Base-by-base conservation (phyloP, 2,888 invertebrate genomes). In the Thysanoteuthis rhombus region DNA sequence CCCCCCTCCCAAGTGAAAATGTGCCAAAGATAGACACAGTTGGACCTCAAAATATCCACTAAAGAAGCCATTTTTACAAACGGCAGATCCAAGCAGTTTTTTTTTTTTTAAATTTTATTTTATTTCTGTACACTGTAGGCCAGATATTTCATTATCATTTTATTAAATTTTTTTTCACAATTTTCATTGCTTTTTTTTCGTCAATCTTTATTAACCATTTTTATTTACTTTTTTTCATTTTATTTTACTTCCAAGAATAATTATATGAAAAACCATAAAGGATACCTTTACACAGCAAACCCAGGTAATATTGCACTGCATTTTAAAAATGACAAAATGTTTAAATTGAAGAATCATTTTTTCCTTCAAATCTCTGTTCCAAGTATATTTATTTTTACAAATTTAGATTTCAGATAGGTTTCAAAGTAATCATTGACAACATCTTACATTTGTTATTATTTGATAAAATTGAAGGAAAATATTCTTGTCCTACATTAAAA, bases 301-400 rank as follows among this genome's bases (percentile, higher is more conserved):
- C n/a, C 75, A 75, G n/a, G 36, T 36, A 75, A 75, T 75, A 75
- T 75, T 75, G 36, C 75, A 75, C 75, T 75, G 75, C 75, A 75
- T 75, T 75, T 75, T n/a, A 75, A n/a, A 75, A 75, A 75, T 75
- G 75, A 75, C n/a, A 75, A 75, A 75, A 36, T 75, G 75, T 75
- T n/a, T 75, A 36, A 75, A 75, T 75, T 75, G 75, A 75, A 75
- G 36, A 75, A n/a, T 75, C n/a, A n/a, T n/a, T 75, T 75, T 75
- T 75, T n/a, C 75, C 75, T 75, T 75, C 75, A 75, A 75, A 75
- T 75, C 75, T 75, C 75, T 75, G 75, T 75, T 75, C 75, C 75
- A 75, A 75, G 75, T 75, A 28, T 58, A 75, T 75, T 75, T 75
- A 75, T 75, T 75, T 75, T 75, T 75, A 75, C n/a, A 75, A 75